Conservation (phyloP, 2,113 vertebrate genomes). For the Nesogale talazaci region DNA sequence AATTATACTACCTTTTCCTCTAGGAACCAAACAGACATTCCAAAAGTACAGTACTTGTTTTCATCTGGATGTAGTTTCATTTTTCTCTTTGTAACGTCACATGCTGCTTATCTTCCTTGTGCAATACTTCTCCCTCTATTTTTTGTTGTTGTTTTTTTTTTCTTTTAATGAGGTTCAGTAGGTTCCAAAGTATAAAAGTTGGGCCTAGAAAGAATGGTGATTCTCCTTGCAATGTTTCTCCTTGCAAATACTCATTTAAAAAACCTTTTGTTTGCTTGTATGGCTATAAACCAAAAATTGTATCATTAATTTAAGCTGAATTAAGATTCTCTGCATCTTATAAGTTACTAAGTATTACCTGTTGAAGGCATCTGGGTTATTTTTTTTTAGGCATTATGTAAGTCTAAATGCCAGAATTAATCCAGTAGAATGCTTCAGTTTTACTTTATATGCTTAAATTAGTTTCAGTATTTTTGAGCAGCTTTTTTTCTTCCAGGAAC, state of each 20-base stretch:
- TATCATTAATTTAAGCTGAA: background rate
- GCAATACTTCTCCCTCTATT: background rate
- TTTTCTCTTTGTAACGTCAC: constrained; percentile 50
- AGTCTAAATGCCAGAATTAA: background rate
- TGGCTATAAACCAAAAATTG: constrained; percentile 65
- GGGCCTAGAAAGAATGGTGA: constrained; percentile 29
- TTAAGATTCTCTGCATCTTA: background rate
- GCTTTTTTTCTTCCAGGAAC: background rate
- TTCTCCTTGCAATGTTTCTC: constrained; percentile 73
- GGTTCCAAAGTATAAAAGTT: constrained; percentile 65
- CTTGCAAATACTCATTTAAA: constrained; percentile 79
- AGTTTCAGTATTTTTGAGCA: background rate
- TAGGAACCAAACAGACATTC: constrained; percentile 53
- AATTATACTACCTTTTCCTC: background rate
- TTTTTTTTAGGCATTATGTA: constrained; percentile 6
- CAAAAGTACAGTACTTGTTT: constrained; percentile 65
- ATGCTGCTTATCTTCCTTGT: background rate
- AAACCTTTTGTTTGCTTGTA: constrained; percentile 70
- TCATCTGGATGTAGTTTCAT: constrained; percentile 16
- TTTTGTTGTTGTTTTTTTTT: background rate
- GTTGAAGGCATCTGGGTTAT: background rate
- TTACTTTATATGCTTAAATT: background rate
- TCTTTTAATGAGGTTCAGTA: background rate
- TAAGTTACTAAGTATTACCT: constrained; percentile 1
- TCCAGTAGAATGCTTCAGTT: background rate